phyloP scores from a whole-genome alignment of 2,113 vertebrate genomes.

The Nycticebus coucang region DNA sequence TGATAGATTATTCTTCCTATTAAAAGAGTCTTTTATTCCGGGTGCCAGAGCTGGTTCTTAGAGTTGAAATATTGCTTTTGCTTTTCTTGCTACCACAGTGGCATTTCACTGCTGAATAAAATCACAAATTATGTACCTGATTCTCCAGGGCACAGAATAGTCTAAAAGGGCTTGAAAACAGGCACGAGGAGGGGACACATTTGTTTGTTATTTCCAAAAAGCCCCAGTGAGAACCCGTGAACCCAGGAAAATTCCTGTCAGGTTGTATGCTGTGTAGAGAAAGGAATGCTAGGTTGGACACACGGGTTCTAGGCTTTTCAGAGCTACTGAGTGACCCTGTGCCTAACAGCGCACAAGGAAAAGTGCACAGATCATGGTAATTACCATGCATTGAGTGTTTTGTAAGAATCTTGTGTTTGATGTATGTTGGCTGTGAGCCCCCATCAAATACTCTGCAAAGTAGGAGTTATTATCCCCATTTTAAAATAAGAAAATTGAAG shows the following conservation, averaged over 20 bases:
- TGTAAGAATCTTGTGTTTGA: not conserved
- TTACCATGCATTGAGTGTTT: not conserved
- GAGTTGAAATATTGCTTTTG: constrained; percentile 65
- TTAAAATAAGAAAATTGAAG: not conserved
- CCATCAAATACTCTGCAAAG: not conserved
- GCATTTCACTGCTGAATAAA: constrained; percentile 67
- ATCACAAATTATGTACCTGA: constrained; percentile 61
- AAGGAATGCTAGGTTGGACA: not conserved
- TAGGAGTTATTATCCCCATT: not conserved
- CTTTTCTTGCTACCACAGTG: constrained; percentile 19
- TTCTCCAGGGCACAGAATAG: constrained; percentile 50
- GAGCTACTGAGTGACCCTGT: not conserved
- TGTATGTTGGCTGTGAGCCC: not conserved
- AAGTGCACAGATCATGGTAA: not conserved
- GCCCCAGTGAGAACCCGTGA: not conserved
- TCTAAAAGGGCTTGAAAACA: constrained; percentile 17
- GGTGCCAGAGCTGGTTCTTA: constrained; percentile 63
- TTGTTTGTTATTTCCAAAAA: constrained; percentile 31
- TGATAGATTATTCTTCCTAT: constrained; percentile 79
- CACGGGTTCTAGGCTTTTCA: not conserved
- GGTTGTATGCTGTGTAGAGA: not conserved
- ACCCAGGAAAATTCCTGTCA: not conserved
- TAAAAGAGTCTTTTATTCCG: constrained; percentile 77
- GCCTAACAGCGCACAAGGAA: not conserved
- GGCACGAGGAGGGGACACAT: not conserved